phyloP scores from a whole-genome alignment of 2,888 invertebrate genomes.

The Drosophila flavopinicola region DNA sequence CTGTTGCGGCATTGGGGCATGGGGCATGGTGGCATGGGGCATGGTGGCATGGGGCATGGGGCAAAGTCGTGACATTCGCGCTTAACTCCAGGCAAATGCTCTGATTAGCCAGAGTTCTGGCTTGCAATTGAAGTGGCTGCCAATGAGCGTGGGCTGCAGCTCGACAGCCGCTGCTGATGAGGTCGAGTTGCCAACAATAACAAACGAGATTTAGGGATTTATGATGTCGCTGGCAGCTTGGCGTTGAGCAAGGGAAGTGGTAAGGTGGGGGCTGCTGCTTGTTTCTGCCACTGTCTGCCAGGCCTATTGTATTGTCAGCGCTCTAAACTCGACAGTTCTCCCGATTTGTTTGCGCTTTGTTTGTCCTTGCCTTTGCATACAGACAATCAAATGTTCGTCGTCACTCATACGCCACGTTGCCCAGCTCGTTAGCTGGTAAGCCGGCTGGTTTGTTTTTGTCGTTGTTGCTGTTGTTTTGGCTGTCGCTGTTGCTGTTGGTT shows the following conservation, averaged over 20 bases:
- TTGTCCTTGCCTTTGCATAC: constrained; percentile 60
- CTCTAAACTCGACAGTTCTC: constrained; percentile 44
- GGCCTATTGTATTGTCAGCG: constrained; percentile 57
- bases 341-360: constrained; percentile 75
- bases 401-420: constrained; percentile 75
- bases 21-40: constrained; percentile 8
- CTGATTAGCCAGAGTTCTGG: constrained; percentile 66
- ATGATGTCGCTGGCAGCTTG: constrained; percentile 56
- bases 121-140: constrained; percentile 55
- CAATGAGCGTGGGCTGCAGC: constrained; percentile 27
- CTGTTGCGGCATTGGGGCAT: not conserved
- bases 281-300: constrained; percentile 25
- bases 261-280: not conserved
- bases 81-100: constrained; percentile 59
- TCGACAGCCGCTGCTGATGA: constrained; percentile 48
- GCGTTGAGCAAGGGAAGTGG: not conserved
- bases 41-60: constrained; percentile 10
- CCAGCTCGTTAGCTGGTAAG: constrained; percentile 72
- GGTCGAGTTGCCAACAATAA: constrained; percentile 78
- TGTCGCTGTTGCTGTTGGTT: constrained; percentile 22
- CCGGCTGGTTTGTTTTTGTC: constrained; percentile 29
- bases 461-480: constrained; percentile 21
- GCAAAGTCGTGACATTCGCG: constrained; percentile 59
- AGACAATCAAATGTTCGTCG: constrained; percentile 70
- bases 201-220: constrained; percentile 78